A percentile compares a stretch with the other conserved stretches of the same genome.
Evolutionary conservation across 1,140 invertebrate genomes (phyloP).

Genomic region (Luehdorfia chinensis): DNA sequence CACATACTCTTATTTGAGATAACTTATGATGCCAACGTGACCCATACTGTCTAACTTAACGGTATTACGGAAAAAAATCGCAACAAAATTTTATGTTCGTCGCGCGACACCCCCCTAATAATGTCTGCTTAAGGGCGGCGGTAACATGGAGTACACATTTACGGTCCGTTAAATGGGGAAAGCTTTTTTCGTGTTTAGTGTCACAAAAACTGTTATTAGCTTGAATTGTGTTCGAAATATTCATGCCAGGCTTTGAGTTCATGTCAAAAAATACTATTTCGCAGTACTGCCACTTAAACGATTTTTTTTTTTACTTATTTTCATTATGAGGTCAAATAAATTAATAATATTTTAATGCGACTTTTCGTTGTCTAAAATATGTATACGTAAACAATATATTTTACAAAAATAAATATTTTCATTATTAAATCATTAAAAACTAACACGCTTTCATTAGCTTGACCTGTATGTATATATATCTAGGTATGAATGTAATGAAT

Average conservation of each 20-base stretch:
- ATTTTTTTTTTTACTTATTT: not conserved
- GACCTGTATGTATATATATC: too few relatives aligned
- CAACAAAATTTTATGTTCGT: constrained; percentile 71
- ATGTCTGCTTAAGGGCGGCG: constrained; percentile 73
- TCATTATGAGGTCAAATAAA: not conserved
- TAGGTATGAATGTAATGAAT: too few relatives aligned
- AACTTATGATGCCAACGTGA: constrained; percentile 44
- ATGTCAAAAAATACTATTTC: constrained; percentile 3
- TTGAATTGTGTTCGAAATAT: constrained; percentile 55
- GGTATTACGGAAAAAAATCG: constrained; percentile 68
- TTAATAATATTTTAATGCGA: not conserved
- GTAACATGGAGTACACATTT: constrained; percentile 74
- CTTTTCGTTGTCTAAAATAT: too few relatives aligned
- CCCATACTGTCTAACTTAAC: constrained; percentile 50
- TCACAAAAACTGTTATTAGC: constrained; percentile 76
- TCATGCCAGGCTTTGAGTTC: constrained; percentile 20
- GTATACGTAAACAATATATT: too few relatives aligned
- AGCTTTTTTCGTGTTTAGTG: constrained; percentile 76
- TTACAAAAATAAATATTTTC: too few relatives aligned
- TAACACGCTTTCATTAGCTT: too few relatives aligned
- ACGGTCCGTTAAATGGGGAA: constrained; percentile 74
- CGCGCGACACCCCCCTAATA: constrained; percentile 66
- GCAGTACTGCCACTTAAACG: not conserved
- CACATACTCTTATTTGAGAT: too few relatives aligned
- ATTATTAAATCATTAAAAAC: too few relatives aligned